Base-by-base conservation (phyloP, 2,797 vertebrate genomes). In the Octomys mimax region DNA sequence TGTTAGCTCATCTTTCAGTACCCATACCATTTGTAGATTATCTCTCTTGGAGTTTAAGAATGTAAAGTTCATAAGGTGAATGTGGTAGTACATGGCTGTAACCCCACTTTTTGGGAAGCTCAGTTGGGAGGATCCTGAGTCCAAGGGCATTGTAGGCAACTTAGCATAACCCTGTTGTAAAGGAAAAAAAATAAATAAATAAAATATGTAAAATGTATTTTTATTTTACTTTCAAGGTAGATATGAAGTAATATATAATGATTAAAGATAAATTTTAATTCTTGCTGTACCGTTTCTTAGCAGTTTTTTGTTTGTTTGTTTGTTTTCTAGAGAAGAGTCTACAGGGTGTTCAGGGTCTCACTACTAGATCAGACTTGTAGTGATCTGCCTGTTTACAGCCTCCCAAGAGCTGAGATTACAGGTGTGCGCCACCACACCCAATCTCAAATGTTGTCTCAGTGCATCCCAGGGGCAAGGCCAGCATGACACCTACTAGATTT, bases 41-140 rank as follows among this genome's bases (percentile, higher is more conserved):
- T n/a, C n/a, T 89, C 33, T 89, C 33, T 78, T 82, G 42, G 85
- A 88, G 24, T 89, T 92, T 89, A 79, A 92, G 91, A 95, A 71
- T 91, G 33, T 83, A 82, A 77, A 52, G 9, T 33, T 78, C 28
- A 1, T 79, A 79, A 54, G 14, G 49, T 52, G 16, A n/a, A 49
- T 54, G 6, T 54, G 49, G 8, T 79, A 18, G 31, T 54, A n/a
- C 31, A 11, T 33, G 2, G 8, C 49, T 79, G 31, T 79, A 54
- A 46, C 18, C 2, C 9, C 77, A 46, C 9, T 79, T 19, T 79
- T 79, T 33, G 16, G 77, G 49, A n/a, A 31, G 46, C 77, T 54
- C 28, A 33, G 42, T 0, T 3, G 21, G 31, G 31, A 33, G 31
- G 24, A n/a, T 79, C 31, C 46, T 49, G 24, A 77, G 42, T 49